These are phyloP conservation scores for Tangara arthus DNA, from an alignment of 2,797 vertebrate species.

Conservation along the genomic window DNA sequence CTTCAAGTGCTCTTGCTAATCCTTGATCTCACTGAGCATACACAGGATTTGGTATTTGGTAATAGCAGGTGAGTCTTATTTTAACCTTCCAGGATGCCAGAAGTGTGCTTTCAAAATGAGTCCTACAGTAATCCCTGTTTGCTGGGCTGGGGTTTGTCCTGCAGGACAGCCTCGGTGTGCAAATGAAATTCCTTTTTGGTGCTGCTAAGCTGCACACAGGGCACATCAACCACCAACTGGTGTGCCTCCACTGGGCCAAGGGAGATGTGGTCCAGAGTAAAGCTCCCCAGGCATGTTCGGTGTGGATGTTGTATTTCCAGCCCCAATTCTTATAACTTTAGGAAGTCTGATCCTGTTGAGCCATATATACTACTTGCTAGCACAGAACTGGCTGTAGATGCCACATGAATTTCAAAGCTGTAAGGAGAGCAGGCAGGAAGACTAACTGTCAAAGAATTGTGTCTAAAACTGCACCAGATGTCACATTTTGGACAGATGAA, in stretches of 20 bases:
- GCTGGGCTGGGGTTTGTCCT: not conserved
- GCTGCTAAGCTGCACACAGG: fast-evolving
- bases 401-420: not conserved
- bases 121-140: not conserved
- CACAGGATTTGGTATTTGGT: not conserved
- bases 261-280: not conserved
- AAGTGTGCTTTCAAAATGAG: not conserved
- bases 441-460: not conserved
- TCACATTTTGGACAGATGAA: not conserved
- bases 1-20: not conserved
- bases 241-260: fast-evolving
- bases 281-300: not conserved
- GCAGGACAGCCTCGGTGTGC: not conserved
- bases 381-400: not conserved
- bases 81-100: not conserved
- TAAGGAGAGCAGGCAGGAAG: not conserved
- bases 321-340: not conserved
- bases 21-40: not conserved
- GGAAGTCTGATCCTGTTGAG: not conserved
- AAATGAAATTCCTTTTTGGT: not conserved
- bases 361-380: not conserved
- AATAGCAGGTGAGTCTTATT: not conserved
- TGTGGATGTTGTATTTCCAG: not conserved
- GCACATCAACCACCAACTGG: fast-evolving
- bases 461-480: not conserved